phyloP scores from a whole-genome alignment of 2,797 vertebrate species.

The Phrynocephalus guinanensis region DNA sequence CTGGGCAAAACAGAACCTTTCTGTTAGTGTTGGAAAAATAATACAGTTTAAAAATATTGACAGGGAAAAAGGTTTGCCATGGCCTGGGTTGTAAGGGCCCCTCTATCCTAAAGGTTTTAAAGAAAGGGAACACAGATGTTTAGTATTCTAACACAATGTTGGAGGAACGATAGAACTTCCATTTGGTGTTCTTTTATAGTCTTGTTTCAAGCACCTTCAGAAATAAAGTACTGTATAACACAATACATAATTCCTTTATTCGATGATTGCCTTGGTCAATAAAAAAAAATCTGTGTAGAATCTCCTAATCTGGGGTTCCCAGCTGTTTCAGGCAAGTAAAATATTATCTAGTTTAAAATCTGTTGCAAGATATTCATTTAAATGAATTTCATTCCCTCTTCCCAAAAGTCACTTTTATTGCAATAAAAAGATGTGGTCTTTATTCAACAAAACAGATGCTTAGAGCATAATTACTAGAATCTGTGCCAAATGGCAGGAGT shows the following conservation, averaged over 20 bases:
- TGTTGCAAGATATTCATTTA: background rate
- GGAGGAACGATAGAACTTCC: background rate
- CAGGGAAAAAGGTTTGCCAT: background rate
- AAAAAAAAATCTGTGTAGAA: background rate
- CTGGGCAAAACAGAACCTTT: slow-evolving; percentile 7
- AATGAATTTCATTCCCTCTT: background rate
- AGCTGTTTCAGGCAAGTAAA: background rate
- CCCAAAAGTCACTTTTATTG: background rate
- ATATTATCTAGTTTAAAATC: background rate
- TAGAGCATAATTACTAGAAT: background rate
- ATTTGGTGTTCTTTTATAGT: background rate
- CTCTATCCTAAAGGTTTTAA: background rate
- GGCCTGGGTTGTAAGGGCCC: background rate
- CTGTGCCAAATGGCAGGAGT: background rate
- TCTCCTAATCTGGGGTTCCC: background rate
- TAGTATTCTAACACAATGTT: background rate
- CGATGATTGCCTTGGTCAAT: background rate
- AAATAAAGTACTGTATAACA: background rate
- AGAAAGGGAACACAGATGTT: background rate
- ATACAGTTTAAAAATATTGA: background rate
- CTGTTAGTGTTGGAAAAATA: background rate
- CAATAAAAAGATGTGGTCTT: background rate
- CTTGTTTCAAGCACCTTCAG: background rate
- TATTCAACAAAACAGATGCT: slow-evolving; percentile 8
- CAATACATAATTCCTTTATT: background rate